A percentile compares a stretch with the other conserved stretches of the same genome.
phyloP scores from a whole-genome alignment of 1,140 invertebrate genomes.

The Aphis craccivora region DNA sequence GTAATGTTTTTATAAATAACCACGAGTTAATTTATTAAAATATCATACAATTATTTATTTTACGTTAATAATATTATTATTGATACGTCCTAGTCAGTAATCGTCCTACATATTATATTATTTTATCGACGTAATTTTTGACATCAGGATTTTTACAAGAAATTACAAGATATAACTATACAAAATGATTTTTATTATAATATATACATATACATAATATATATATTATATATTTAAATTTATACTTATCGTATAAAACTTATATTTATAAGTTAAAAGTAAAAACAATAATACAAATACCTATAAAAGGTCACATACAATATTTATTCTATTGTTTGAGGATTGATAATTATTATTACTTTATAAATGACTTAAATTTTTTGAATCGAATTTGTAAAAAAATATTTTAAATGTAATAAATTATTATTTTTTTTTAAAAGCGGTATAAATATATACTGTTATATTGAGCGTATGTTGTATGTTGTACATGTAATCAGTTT shows the following conservation, averaged over 20 bases:
- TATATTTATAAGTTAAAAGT: neutral
- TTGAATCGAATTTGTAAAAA: neutral
- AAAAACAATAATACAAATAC: conserved; percentile 25
- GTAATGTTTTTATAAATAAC: no score
- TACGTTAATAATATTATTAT: neutral
- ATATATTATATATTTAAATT: conserved; percentile 40
- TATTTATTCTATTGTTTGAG: neutral
- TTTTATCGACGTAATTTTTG: neutral
- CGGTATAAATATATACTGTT: neutral
- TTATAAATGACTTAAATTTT: neutral
- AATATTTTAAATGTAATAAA: neutral
- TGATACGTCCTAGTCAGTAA: no score
- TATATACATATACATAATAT: neutral
- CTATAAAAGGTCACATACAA: neutral
- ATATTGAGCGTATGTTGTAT: neutral
- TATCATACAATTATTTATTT: no score
- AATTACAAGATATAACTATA: conserved; percentile 17
- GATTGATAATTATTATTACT: neutral
- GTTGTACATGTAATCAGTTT: conserved; percentile 56
- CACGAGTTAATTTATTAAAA: no score
- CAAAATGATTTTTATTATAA: conserved; percentile 3
- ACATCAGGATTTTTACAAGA: neutral
- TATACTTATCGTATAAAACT: neutral
- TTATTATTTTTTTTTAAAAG: neutral
- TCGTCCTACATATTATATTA: no score